Evolutionary conservation across 2,888 invertebrate genomes (phyloP), one percentile per base, ranked within the genome.

Genomic region (Apamea sordens): DNA sequence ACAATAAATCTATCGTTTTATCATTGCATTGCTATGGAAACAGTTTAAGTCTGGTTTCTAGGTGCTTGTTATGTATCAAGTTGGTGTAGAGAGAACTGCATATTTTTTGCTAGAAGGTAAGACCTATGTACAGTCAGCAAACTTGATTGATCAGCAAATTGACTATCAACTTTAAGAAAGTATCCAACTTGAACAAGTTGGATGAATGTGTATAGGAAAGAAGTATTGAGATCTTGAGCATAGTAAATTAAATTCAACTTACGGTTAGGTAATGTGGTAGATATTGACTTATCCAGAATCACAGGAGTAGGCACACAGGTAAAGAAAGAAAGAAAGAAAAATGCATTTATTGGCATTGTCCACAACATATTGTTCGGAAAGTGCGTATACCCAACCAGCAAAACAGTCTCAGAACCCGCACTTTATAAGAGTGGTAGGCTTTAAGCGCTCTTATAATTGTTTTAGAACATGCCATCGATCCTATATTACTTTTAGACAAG

Each of bases 1-100:
- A 86, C 64, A 63, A 79, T 86, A 68, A 83, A 86, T 71, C 44
- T 65, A 72, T 82, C 13, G 44, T 72, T 76, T 73, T 76, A 76
- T 65, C 65, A 85, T 76, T 47, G 70, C 32, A 64, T 82, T 69
- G 53, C 68, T 18, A 74, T 77, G 59, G 50, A n/a, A 53, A 76
- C 50, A 44, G 28, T n/a, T 63, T 36, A 36, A 64, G 47, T 47
- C 32, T 24, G 11, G 28, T 80, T 32, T 28, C 21, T 28, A 32
- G 41, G n/a, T 63, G n/a, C 4, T 28, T 69, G 50, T 61, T 36
- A 10, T 1, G 10, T 44, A n/a, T 36, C n/a, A 65, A 56, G 50
- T 47, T 69, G 32, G 11, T 67, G 24, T 36, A 2, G 24, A 11
- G n/a, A 53, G 7, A 47, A n/a, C n/a, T 70, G 32, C 47, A n/a